These are phyloP conservation scores for Heliopora coerulea DNA, from an alignment of 92 coral and sea anemone genomes.

Conservation along the genomic window DNA sequence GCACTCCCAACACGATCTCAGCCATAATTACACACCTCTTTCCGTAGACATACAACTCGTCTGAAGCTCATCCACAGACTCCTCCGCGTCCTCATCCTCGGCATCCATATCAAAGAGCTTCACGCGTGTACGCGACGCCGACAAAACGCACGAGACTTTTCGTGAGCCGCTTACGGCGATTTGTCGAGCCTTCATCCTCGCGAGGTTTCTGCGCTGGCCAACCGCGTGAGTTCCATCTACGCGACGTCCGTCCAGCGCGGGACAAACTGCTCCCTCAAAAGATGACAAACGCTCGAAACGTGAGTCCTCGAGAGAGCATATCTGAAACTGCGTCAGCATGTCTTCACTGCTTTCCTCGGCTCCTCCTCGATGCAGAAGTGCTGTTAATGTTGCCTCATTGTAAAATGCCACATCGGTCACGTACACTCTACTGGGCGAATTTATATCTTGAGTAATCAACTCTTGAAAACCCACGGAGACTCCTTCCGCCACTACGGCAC, in stretches of 20 bases:
- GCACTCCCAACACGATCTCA: background rate
- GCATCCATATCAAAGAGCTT: constrained; percentile 96
- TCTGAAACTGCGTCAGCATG: constrained; percentile 1
- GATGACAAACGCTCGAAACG: constrained; percentile 18
- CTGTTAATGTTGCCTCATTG: constrained; percentile 19
- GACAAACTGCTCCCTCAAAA: background rate
- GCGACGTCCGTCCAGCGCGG: background rate
- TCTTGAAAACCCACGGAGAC: constrained; percentile 28
- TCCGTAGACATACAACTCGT: constrained; percentile 25
- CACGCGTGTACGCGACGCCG: constrained; percentile 66
- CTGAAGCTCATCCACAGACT: constrained; percentile 37
- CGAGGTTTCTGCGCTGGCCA: constrained; percentile 68
- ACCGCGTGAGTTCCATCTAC: constrained; percentile 31
- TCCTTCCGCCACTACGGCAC: constrained; percentile 22
- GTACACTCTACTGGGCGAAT: constrained; percentile 5
- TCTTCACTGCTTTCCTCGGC: constrained; percentile 7
- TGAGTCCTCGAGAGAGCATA: constrained; percentile 23
- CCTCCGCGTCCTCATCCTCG: constrained; percentile 89
- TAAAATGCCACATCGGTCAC: constrained; percentile 30
- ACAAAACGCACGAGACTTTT: constrained; percentile 83
- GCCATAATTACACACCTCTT: background rate
- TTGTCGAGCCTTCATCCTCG: constrained; percentile 68
- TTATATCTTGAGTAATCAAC: background rate
- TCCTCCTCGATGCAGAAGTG: constrained; percentile 15
- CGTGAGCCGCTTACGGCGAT: constrained; percentile 88